phyloP scores from a whole-genome alignment of 2,888 invertebrate genomes.

The Pandemis corylana region DNA sequence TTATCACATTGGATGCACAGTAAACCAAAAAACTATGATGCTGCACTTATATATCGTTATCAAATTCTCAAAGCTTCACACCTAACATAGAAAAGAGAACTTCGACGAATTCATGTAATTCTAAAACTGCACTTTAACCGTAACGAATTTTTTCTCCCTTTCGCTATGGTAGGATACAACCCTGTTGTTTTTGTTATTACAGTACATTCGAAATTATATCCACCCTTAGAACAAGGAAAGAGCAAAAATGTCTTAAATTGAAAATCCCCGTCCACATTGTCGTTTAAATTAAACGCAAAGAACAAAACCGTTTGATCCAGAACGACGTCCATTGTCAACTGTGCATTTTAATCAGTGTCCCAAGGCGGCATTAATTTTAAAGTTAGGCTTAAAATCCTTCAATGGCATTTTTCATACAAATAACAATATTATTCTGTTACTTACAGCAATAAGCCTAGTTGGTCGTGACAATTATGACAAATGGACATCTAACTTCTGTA shows the following conservation, averaged over 20 bases:
- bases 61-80: background rate
- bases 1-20: background rate
- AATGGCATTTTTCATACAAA: background rate
- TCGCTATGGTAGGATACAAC: background rate
- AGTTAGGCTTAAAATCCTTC: conserved; percentile 22
- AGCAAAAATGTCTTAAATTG: conserved; percentile 64
- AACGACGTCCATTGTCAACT: conserved; percentile 68
- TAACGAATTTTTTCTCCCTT: background rate
- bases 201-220: conserved; percentile 21
- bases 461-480: background rate
- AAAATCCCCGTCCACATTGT: conserved; percentile 61
- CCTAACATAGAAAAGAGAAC: background rate
- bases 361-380: conserved; percentile 40
- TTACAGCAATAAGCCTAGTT: background rate
- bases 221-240: conserved; percentile 48
- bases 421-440: background rate
- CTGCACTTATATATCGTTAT: background rate
- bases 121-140: background rate
- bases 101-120: no score
- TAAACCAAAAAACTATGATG: no score
- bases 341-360: conserved; percentile 72
- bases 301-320: conserved; percentile 71
- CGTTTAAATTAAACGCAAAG: conserved; percentile 69
- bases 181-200: background rate
- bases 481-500: background rate